A percentile compares a stretch with the other conserved stretches of the same genome.
These are phyloP conservation scores for Cyprinodon variegatus DNA, from an alignment of 2,113 vertebrate species.

Conservation along the genomic window DNA sequence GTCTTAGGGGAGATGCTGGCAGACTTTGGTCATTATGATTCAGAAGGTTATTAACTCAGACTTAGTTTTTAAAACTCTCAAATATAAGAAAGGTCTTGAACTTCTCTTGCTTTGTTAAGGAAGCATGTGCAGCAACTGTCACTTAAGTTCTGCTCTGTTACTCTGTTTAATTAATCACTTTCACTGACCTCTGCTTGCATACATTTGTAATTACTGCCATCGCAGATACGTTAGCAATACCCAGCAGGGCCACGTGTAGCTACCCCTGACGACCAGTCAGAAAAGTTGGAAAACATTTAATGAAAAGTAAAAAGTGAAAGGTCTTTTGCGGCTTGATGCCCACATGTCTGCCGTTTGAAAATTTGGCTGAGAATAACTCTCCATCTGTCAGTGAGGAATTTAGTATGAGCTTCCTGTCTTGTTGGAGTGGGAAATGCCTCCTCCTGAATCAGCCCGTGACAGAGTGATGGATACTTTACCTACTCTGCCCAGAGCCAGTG, in stretches of 20 bases:
- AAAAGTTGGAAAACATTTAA: background rate
- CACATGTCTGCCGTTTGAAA: slow-evolving; percentile 25
- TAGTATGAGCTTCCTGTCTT: slow-evolving; percentile 34
- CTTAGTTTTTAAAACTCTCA: slow-evolving; percentile 11
- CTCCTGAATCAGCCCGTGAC: slow-evolving; percentile 41
- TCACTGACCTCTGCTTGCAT: slow-evolving; percentile 20
- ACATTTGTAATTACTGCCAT: slow-evolving; percentile 36
- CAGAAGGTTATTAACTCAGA: slow-evolving; percentile 25
- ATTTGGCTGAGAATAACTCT: slow-evolving; percentile 21
- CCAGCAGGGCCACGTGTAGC: slow-evolving; percentile 7
- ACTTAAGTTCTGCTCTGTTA: slow-evolving; percentile 46
- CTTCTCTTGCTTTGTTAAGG: slow-evolving; percentile 40
- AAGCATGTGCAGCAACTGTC: slow-evolving; percentile 17
- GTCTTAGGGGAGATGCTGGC: slow-evolving; percentile 6
- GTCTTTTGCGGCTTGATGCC: background rate
- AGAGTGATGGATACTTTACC: slow-evolving; percentile 64
- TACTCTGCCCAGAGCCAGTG: slow-evolving; percentile 38
- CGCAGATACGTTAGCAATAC: slow-evolving; percentile 11
- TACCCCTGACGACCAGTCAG: background rate
- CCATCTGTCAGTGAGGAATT: slow-evolving; percentile 30
- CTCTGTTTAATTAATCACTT: slow-evolving; percentile 55
- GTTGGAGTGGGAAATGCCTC: slow-evolving; percentile 46
- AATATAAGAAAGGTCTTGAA: background rate
- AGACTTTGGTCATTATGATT: slow-evolving; percentile 22
- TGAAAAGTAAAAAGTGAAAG: slow-evolving; percentile 9